Percentiles rank a stretch among this genome's conserved stretches.
Evolutionary conservation across 2,888 invertebrate species (phyloP).

Genomic region (Digitonthophagus gazella): DNA sequence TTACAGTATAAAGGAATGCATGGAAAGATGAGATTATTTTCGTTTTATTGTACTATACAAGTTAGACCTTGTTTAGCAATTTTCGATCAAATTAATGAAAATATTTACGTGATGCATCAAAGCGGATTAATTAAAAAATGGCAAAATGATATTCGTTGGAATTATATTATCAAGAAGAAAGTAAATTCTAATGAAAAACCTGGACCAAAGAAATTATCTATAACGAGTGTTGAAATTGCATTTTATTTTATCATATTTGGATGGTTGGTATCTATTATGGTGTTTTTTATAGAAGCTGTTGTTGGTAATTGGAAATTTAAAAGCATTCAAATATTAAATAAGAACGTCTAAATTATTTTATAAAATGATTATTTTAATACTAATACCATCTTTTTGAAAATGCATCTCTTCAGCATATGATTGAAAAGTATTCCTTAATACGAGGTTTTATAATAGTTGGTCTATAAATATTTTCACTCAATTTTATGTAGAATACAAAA

Average conservation of each 20-base stretch:
- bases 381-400: too few relatives aligned
- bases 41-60: not conserved
- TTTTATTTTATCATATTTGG: not conserved
- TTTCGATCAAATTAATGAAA: not conserved
- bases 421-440: too few relatives aligned
- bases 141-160: not conserved
- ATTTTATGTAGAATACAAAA: too few relatives aligned
- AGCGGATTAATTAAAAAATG: constrained; percentile 7
- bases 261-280: not conserved
- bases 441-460: too few relatives aligned
- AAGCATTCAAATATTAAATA: too few relatives aligned
- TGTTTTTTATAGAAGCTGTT: not conserved
- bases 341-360: too few relatives aligned
- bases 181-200: not conserved
- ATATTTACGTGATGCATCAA: not conserved
- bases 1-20: not conserved
- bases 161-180: not conserved
- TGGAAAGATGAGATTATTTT: not conserved
- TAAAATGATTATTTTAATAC: too few relatives aligned
- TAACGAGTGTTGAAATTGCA: not conserved
- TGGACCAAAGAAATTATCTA: not conserved
- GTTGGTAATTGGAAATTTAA: too few relatives aligned
- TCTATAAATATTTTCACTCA: too few relatives aligned
- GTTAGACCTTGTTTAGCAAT: not conserved
- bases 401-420: too few relatives aligned